Evolutionary conservation across 2,113 vertebrate genomes (phyloP), one percentile per base, ranked within the genome.

Genomic region (Mungos mungo): DNA sequence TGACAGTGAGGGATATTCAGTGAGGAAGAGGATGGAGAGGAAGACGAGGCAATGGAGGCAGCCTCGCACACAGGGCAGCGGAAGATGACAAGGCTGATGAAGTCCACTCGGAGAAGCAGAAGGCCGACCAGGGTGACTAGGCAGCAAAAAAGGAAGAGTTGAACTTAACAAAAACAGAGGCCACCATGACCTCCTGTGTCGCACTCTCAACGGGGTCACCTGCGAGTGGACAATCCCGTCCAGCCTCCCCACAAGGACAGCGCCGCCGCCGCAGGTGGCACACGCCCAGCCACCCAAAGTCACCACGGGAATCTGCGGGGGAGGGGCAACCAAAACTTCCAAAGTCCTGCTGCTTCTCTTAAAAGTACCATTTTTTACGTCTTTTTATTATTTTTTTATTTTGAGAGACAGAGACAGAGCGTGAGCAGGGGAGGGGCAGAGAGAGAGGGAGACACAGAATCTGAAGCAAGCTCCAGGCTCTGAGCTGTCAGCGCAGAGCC

Each of bases 91-190:
- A 99, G 97, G 98, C 99, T 52, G 99, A 99, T 0, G 99, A 99
- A 9, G 99, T 99, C 1, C 99, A 99, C 95, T 98, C 99, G 98
- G 99, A 99, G 99, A 99, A 99, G 99, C 99, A 99, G 99, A 99
- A 99, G 99, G 99, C 99, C 0, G 99, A 99, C 3, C 99, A 99
- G 52, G 99, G 99, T 72, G 99, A 99, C 98, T 99, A 99, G 99
- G 98, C 98, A 97, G 98, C 98, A 97, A 96, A 96, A 97, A 97
- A 98, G 96, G 97, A 98, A 97, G 93, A 97, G 93, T 83, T 92
- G 97, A 98, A 97, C 97, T 91, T 80, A 98, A 98, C 7, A 96
- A 96, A 97, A 97, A 97, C 97, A 98, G 98, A 98, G 98, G 98
- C 98, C 98, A n/a, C 98, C 98, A 98, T 95, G 93, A 98, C 97